These are phyloP conservation scores for Sceloporus tristichus DNA, from an alignment of 2,113 vertebrate species.

Conservation along the genomic window DNA sequence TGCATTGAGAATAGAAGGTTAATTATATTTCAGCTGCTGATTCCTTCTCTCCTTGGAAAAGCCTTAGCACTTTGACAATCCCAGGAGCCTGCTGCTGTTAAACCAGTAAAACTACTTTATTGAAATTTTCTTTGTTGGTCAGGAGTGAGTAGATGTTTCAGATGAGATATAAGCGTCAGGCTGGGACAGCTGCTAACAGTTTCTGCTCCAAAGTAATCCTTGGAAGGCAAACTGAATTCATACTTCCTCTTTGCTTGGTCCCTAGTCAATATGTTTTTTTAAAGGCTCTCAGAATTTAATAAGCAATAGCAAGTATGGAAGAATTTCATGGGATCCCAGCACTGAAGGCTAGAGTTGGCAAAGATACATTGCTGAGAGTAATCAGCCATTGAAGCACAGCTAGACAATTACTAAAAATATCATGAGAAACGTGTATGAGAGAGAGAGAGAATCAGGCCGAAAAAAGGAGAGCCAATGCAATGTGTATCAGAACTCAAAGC, in stretches of 20 bases:
- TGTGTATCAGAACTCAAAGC: conserved; percentile 13
- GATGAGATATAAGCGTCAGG: conserved; percentile 80
- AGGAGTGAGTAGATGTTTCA: conserved; percentile 86
- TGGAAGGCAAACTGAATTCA: conserved; percentile 72
- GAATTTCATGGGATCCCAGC: conserved; percentile 51
- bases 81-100: conserved; percentile 83
- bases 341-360: conserved; percentile 9
- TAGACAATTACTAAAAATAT: conserved; percentile 20
- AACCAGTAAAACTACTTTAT: conserved; percentile 85
- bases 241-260: conserved; percentile 68
- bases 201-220: conserved; percentile 76
- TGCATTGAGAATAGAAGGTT: conserved; percentile 93
- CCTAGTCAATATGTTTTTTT: conserved; percentile 53
- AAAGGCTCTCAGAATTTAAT: conserved; percentile 70
- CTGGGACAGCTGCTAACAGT: conserved; percentile 77
- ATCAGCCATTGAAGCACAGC: conserved; percentile 45
- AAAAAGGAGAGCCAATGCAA: neutral
- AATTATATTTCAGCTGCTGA: conserved; percentile 95
- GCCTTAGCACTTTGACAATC: conserved; percentile 84
- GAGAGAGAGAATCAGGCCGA: neutral
- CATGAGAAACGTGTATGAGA: neutral
- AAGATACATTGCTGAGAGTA: conserved; percentile 45
- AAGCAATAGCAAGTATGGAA: conserved; percentile 61
- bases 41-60: conserved; percentile 85
- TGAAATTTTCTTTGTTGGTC: conserved; percentile 91